These are phyloP conservation scores for Acomys russatus DNA, from an alignment of 2,797 vertebrate species.

Conservation along the genomic window DNA sequence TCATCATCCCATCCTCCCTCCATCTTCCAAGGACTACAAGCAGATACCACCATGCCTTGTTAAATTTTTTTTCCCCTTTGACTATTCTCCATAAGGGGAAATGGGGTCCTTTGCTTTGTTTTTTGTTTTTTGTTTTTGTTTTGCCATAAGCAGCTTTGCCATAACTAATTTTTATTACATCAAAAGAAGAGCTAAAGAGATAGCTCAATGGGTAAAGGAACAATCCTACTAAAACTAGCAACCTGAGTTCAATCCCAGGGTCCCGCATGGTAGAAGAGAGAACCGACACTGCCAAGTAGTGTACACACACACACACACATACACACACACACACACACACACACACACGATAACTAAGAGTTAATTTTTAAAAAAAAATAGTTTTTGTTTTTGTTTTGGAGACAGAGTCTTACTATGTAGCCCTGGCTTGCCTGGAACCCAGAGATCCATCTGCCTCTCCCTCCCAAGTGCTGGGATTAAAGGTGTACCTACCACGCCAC, in stretches of 20 bases:
- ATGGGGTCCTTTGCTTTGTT: neutral
- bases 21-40: neutral
- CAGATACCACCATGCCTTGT: neutral
- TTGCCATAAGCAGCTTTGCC: neutral
- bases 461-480: neutral
- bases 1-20: neutral
- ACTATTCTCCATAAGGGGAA: neutral
- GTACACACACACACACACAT: neutral
- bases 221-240: neutral
- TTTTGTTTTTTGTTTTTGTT: neutral
- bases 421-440: neutral
- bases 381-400: too few species aligned
- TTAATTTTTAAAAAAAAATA: too few species aligned
- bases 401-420: neutral
- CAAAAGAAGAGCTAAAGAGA: neutral
- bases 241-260: neutral
- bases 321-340: neutral
- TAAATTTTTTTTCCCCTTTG: neutral
- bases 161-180: neutral
- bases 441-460: neutral
- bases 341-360: neutral
- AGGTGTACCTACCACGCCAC: neutral
- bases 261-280: neutral
- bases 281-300: neutral
- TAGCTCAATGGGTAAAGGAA: neutral